Evolutionary conservation across 1,140 invertebrate genomes (phyloP).

Genomic region (Ostrea denselamellosa): DNA sequence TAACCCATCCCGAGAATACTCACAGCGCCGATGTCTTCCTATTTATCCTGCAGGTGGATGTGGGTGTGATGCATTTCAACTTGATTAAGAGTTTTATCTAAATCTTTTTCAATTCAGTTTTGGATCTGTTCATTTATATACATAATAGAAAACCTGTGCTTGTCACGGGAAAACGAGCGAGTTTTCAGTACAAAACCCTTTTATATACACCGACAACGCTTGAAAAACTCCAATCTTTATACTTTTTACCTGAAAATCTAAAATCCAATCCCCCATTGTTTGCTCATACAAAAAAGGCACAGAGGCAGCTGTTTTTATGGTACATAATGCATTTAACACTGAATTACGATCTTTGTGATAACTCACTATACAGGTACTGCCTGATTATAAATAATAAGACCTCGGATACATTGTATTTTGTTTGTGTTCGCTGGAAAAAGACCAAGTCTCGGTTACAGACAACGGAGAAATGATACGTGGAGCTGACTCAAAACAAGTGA

Average conservation of each 20-base stretch:
- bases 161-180: conserved; percentile 17
- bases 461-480: neutral
- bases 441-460: neutral
- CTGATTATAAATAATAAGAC: conserved; percentile 35
- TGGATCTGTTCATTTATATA: conserved; percentile 17
- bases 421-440: neutral
- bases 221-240: conserved; percentile 26
- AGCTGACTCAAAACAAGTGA: neutral
- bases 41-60: neutral
- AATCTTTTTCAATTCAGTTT: conserved; percentile 30
- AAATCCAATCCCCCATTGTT: conserved; percentile 24
- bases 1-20: neutral
- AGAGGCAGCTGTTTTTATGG: conserved; percentile 39
- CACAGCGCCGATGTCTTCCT: neutral
- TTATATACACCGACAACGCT: conserved; percentile 32
- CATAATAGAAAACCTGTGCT: conserved; percentile 35
- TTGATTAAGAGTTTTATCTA: conserved; percentile 31
- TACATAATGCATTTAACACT: conserved; percentile 34
- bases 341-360: conserved; percentile 11
- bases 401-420: conserved; percentile 4
- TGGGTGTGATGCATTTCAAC: conserved; percentile 12
- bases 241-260: conserved; percentile 9
- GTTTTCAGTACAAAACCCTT: conserved; percentile 26
- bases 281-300: conserved; percentile 21
- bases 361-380: conserved; percentile 29